These are phyloP conservation scores for Cheumatopsyche charites DNA, from an alignment of 1,140 invertebrate genomes.

Conservation along the genomic window DNA sequence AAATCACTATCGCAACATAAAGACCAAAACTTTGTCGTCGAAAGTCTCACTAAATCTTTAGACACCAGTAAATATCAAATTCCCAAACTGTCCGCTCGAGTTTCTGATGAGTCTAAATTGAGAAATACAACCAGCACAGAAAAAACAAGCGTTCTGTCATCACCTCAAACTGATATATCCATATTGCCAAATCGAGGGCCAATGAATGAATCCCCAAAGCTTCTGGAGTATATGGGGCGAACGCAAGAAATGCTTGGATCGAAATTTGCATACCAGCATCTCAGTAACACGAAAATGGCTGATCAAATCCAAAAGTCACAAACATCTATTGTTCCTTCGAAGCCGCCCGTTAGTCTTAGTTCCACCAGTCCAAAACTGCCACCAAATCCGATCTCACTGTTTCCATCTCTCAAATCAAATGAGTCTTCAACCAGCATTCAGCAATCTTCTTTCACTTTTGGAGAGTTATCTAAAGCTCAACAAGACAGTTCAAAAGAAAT, in stretches of 20 bases:
- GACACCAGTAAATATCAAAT: slow-evolving; percentile 85
- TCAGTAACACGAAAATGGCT: slow-evolving; percentile 41
- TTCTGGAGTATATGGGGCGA: slow-evolving; percentile 44
- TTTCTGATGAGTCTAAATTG: slow-evolving; percentile 51
- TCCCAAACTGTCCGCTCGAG: slow-evolving; percentile 74
- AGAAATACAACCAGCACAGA: slow-evolving; percentile 39
- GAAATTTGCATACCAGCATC: slow-evolving; percentile 47
- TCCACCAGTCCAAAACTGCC: slow-evolving; percentile 41
- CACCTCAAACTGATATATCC: slow-evolving; percentile 30
- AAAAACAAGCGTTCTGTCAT: slow-evolving; percentile 35
- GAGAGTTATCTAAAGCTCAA: slow-evolving; percentile 39
- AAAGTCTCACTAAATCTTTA: slow-evolving; percentile 76
- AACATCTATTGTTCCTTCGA: slow-evolving; percentile 32
- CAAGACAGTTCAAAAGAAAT: slow-evolving; percentile 42
- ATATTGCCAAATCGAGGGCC: slow-evolving; percentile 24
- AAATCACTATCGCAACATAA: slow-evolving; percentile 63
- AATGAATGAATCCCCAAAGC: slow-evolving; percentile 35
- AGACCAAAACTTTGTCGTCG: slow-evolving; percentile 67
- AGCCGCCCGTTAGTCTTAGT: slow-evolving; percentile 34
- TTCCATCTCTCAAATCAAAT: slow-evolving; percentile 37
- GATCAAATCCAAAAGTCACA: slow-evolving; percentile 44
- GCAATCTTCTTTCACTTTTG: slow-evolving; percentile 41
- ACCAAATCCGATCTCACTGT: slow-evolving; percentile 35
- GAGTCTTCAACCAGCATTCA: slow-evolving; percentile 34
- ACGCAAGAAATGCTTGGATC: slow-evolving; percentile 35